Base-by-base conservation (phyloP, 1,140 invertebrate species). In the Cyclina sinensis region DNA sequence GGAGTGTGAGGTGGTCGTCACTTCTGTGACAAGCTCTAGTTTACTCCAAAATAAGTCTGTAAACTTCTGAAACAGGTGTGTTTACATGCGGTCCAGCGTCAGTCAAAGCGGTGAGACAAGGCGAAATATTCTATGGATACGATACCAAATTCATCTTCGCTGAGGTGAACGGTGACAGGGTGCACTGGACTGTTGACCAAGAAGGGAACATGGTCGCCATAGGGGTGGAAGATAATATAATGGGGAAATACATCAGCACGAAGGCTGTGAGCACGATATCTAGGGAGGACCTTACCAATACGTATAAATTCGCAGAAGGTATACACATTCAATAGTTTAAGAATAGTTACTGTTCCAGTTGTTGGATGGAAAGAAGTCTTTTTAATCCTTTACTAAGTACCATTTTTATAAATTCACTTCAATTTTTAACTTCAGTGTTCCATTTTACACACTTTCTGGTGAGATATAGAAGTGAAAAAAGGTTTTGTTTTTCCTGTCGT, bases 101-200 rank as follows among this genome's bases (percentile, higher is more conserved):
- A 35, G 97, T 99, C 0, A 95, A 95, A 11, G 98, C 98, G 0
- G 97, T 99, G 0, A 97, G 98, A 92, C 96, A 97, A 46, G 98
- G 98, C 1, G 98, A 99, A 92, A 96, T 99, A 12, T 95, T 97
- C 51, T 96, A 97, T 37, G 97, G 97, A 0, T 99, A 98, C 92
- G 98, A 99, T 92, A 97, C 96, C 65, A 96, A 96, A 27, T 99
- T 98, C 93, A 95, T 99, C 0, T 99, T 97, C 93, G 97, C 98
- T 30, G 96, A 96, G 96, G 98, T 99, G 30, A 92, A 93, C 82
- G 93, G 92, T 14, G 92, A 92, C 51, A 88, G 92, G 11, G 84
- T 91, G 24, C 90, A 93, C 70, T 94, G 94, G 94, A 88, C 90
- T 24, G 91, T 95, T 11, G 92, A 94, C 48, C 14, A 81, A 1